Conservation (phyloP, 2,888 invertebrate species). For the Lasioglossum pauxillum region DNA sequence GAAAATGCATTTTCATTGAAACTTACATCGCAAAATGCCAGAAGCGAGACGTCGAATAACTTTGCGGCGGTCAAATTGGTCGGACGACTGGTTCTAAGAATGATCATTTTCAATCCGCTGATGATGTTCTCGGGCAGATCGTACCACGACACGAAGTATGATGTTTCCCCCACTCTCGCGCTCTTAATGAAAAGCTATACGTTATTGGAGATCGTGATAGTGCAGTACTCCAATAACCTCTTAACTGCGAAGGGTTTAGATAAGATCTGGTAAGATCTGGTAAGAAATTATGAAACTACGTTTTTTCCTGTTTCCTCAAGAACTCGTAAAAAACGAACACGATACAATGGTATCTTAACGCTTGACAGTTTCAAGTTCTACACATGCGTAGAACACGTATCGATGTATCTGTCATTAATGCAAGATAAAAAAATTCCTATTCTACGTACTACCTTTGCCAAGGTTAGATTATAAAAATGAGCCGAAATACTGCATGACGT, state of each 20-base stretch:
- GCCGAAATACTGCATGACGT: neutral
- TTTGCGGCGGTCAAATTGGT: constrained; percentile 72
- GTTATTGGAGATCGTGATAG: constrained; percentile 3
- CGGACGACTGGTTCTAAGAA: constrained; percentile 68
- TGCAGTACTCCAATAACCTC: neutral
- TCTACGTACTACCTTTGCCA: neutral
- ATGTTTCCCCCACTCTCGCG: constrained; percentile 68
- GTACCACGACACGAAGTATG: constrained; percentile 75
- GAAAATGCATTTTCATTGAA: neutral
- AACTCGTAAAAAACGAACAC: neutral
- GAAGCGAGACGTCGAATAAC: constrained; percentile 71
- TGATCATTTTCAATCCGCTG: constrained; percentile 65
- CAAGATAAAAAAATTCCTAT: neutral
- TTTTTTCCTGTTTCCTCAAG: neutral
- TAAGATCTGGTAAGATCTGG: constrained; percentile 9
- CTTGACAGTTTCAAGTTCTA: neutral
- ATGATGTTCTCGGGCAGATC: constrained; percentile 62
- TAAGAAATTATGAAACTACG: neutral
- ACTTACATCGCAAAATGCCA: constrained; percentile 75
- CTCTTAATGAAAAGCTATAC: constrained; percentile 41
- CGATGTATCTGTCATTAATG: neutral
- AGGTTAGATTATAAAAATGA: neutral
- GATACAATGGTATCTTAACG: neutral
- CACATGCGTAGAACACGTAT: neutral
- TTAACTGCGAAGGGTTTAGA: neutral